Percentiles rank a stretch among this genome's conserved stretches.
phyloP scores from a whole-genome alignment of 2,888 invertebrate genomes.

The Lypha dubia region DNA sequence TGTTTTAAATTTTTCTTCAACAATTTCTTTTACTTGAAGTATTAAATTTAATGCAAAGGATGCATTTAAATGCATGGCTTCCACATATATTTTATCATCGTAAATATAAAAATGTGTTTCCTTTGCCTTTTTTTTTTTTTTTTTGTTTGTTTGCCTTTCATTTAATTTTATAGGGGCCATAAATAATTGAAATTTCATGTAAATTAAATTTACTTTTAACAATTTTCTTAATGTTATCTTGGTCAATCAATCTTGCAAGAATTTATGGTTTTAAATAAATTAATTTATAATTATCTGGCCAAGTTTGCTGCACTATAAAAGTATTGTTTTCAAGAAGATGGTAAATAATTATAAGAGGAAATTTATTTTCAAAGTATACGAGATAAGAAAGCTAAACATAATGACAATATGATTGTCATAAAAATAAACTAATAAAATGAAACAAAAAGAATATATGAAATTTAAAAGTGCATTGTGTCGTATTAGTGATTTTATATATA shows the following conservation, averaged over 20 bases:
- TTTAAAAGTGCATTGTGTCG: not conserved
- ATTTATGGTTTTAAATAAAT: slow-evolving; percentile 50
- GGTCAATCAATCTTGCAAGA: slow-evolving; percentile 48
- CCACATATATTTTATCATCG: slow-evolving; percentile 49
- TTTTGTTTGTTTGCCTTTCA: slow-evolving; percentile 10
- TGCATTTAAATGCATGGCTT: slow-evolving; percentile 43
- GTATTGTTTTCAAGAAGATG: not conserved
- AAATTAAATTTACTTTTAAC: slow-evolving; percentile 64
- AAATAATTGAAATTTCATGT: slow-evolving; percentile 61
- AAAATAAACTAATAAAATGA: not conserved
- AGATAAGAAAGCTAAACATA: slow-evolving; percentile 12
- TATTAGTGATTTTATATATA: not conserved
- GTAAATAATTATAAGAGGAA: not conserved
- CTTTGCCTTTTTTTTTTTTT: slow-evolving; percentile 21
- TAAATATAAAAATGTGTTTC: slow-evolving; percentile 31
- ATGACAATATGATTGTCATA: not conserved
- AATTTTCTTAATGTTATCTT: slow-evolving; percentile 38
- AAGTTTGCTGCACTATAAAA: not conserved
- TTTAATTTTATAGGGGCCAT: slow-evolving; percentile 12
- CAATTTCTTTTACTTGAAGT: slow-evolving; percentile 32
- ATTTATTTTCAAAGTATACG: not conserved
- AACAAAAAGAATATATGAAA: no score
- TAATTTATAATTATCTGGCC: slow-evolving; percentile 27
- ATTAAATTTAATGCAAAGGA: not conserved
- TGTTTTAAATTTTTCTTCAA: slow-evolving; percentile 5